Evolutionary conservation across 2,113 vertebrate genomes (phyloP).

Genomic region (Carassius auratus): DNA sequence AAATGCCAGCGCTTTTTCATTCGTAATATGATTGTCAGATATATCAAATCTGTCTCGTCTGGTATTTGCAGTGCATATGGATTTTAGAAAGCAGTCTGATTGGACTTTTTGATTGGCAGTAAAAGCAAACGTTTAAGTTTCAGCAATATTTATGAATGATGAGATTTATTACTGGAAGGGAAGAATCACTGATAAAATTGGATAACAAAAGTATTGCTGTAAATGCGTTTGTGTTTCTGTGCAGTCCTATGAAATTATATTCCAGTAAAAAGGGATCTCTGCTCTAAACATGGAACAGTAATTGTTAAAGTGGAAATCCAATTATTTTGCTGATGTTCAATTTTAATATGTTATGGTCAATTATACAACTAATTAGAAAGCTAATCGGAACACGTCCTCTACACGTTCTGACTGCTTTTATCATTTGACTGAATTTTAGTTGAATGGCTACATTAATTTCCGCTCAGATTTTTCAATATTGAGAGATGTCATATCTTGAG

Average conservation of each 20-base stretch:
- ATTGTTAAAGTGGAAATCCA: conserved; percentile 50
- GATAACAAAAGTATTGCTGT: background rate
- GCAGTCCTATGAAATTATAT: conserved; percentile 14
- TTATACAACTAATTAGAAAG: conserved; percentile 51
- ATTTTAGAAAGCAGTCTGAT: background rate
- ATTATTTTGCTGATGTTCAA: conserved; percentile 47
- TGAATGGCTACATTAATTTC: conserved; percentile 23
- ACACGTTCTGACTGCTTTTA: conserved; percentile 34
- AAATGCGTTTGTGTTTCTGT: background rate
- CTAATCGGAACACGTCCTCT: conserved; percentile 11
- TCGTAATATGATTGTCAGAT: conserved; percentile 9
- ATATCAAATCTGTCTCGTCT: background rate
- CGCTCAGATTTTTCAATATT: background rate
- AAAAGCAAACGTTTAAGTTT: background rate
- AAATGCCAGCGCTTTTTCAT: background rate
- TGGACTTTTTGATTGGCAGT: background rate
- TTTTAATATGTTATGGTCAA: conserved; percentile 56
- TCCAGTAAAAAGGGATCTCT: conserved; percentile 8
- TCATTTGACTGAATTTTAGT: conserved; percentile 33
- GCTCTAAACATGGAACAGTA: conserved; percentile 11
- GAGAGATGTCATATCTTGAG: background rate
- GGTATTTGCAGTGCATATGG: background rate
- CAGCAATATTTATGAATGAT: background rate
- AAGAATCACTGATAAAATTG: background rate
- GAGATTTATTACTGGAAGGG: background rate